Percentiles rank a stretch among this genome's conserved stretches.
Conservation (phyloP, 2,113 vertebrate species). For the Glaucidium brasilianum region DNA sequence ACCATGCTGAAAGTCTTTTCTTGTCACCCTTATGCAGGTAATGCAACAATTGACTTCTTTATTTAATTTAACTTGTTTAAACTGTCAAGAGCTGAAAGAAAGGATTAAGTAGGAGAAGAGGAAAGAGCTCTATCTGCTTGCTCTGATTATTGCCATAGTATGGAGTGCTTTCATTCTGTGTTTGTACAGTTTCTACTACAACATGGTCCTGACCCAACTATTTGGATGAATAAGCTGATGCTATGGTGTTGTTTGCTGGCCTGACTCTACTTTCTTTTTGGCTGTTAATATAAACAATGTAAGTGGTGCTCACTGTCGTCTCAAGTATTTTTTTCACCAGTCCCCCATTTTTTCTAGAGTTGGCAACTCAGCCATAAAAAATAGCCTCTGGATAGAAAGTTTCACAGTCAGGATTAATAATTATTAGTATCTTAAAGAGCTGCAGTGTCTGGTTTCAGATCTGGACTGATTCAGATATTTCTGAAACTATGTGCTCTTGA, state of each 20-base stretch:
- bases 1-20: background rate
- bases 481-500: background rate
- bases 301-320: background rate
- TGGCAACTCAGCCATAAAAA: background rate
- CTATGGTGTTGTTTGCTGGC: background rate
- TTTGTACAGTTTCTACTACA: slow-evolving; percentile 43
- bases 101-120: slow-evolving; percentile 21
- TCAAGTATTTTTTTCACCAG: background rate
- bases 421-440: background rate
- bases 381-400: background rate
- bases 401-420: background rate
- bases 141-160: background rate
- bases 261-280: background rate
- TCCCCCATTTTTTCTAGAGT: background rate
- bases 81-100: slow-evolving; percentile 32
- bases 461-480: background rate
- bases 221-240: background rate
- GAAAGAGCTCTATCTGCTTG: slow-evolving; percentile 21
- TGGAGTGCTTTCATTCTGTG: slow-evolving; percentile 26
- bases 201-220: slow-evolving; percentile 11
- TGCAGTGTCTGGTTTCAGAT: background rate
- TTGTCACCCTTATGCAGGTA: background rate
- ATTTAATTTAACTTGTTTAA: slow-evolving; percentile 27
- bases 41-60: background rate
- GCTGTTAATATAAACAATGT: background rate